phyloP scores from a whole-genome alignment of 2,113 vertebrate genomes.

The Anguilla japonica region DNA sequence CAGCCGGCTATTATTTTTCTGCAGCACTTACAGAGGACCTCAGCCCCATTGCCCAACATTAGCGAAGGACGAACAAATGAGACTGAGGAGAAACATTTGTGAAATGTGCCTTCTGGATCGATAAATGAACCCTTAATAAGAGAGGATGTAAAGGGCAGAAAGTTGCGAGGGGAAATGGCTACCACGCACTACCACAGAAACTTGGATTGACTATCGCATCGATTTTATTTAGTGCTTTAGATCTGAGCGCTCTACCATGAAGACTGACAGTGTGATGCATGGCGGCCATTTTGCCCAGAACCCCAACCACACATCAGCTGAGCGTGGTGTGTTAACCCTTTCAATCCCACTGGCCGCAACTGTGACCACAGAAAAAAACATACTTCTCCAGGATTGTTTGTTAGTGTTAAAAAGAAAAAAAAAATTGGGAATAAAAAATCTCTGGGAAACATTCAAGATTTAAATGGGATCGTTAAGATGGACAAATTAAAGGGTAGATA shows the following conservation, averaged over 20 bases:
- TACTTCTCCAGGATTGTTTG: no score
- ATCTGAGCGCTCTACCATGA: not conserved
- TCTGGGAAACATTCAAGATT: no score
- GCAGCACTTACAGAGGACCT: not conserved
- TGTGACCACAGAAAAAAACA: no score
- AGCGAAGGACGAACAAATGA: not conserved
- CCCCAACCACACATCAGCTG: not conserved
- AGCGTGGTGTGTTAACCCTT: no score
- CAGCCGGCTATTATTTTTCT: not conserved
- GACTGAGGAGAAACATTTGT: slow-evolving; percentile 1
- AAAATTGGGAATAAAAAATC: no score
- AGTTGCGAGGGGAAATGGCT: not conserved
- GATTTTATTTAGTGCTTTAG: not conserved
- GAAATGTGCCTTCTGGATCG: not conserved
- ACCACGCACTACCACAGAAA: not conserved
- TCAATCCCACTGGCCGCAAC: no score
- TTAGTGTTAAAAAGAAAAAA: no score
- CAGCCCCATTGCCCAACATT: not conserved
- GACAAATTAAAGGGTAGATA: no score
- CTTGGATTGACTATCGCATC: not conserved
- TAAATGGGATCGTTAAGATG: no score
- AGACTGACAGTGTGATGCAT: not conserved
- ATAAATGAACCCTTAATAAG: not conserved
- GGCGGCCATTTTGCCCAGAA: not conserved
- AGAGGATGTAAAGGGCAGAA: not conserved